A percentile compares a stretch with the other conserved stretches of the same genome.
Conservation (phyloP, 2,797 vertebrate species). For the Sebastes dallii region DNA sequence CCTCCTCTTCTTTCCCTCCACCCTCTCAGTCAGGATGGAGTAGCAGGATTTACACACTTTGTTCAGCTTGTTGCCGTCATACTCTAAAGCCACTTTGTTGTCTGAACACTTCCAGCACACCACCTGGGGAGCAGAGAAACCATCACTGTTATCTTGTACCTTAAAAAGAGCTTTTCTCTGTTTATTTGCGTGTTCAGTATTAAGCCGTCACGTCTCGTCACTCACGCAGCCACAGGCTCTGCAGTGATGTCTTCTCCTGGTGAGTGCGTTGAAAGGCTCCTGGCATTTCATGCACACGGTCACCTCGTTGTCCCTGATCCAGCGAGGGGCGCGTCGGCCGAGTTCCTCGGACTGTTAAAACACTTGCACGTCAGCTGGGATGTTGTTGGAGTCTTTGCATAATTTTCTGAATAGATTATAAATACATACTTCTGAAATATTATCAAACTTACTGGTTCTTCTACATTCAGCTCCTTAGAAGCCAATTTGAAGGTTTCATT, state of each 20-base stretch:
- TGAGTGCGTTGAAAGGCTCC: slow-evolving; percentile 88
- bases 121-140: slow-evolving; percentile 33
- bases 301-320: slow-evolving; percentile 92
- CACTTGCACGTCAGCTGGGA: not conserved
- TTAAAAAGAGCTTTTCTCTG: not conserved
- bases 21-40: slow-evolving; percentile 76
- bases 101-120: slow-evolving; percentile 89
- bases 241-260: slow-evolving; percentile 90
- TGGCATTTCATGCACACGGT: slow-evolving; percentile 91
- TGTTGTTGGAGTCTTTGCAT: not conserved
- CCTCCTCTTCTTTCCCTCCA: slow-evolving; percentile 75
- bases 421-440: not conserved
- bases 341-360: slow-evolving; percentile 79
- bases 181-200: not conserved
- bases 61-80: slow-evolving; percentile 83
- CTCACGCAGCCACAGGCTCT: slow-evolving; percentile 91
- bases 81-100: slow-evolving; percentile 84
- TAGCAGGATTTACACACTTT: slow-evolving; percentile 88
- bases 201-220: accelerated
- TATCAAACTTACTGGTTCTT: slow-evolving; percentile 85
- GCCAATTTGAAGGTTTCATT: slow-evolving; percentile 91
- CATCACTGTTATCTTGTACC: not conserved
- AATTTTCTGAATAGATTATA: not conserved
- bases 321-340: slow-evolving; percentile 89
- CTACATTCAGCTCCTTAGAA: slow-evolving; percentile 85